Conservation (phyloP, 2,797 vertebrate genomes). For the Dermochelys coriacea region DNA sequence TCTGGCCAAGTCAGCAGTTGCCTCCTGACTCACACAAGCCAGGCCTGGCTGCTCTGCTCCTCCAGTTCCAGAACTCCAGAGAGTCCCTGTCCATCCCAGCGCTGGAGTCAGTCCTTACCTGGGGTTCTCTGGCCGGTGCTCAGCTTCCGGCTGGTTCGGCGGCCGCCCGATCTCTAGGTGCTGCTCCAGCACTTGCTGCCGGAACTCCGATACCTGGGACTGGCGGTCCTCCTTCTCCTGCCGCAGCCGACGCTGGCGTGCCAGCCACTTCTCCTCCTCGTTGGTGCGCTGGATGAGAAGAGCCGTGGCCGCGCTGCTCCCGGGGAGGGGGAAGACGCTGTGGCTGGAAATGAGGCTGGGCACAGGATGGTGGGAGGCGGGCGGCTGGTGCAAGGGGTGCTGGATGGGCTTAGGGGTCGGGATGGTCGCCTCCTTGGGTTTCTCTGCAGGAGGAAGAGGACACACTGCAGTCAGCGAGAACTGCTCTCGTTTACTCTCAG, state of each 20-base stretch:
- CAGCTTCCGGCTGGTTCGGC: constrained; percentile 78
- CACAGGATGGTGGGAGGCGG: constrained; percentile 86
- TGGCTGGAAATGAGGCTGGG: constrained; percentile 91
- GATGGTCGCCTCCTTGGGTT: constrained; percentile 89
- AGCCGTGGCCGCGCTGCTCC: constrained; percentile 83
- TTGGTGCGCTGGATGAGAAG: constrained; percentile 92
- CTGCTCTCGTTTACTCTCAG: background rate
- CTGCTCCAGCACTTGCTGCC: constrained; percentile 97
- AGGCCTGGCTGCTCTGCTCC: background rate
- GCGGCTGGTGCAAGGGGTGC: constrained; percentile 85
- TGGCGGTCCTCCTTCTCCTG: constrained; percentile 98
- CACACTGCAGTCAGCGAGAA: background rate
- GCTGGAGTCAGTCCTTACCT: constrained; percentile 80
- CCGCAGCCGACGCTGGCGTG: constrained; percentile 92
- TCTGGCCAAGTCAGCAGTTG: background rate
- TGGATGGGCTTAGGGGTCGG: constrained; percentile 79
- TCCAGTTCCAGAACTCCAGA: background rate
- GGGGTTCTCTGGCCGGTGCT: constrained; percentile 88
- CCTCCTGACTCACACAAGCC: background rate
- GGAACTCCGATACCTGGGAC: constrained; percentile 97
- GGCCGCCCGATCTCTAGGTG: constrained; percentile 92
- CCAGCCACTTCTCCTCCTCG: constrained; percentile 98
- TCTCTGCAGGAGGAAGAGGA: constrained; percentile 82
- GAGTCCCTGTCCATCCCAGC: background rate
- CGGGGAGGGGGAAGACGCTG: constrained; percentile 87